Evolutionary conservation across 2,113 vertebrate species (phyloP), one percentile per base, ranked within the genome.

Genomic region (Phaethornis superciliosus): DNA sequence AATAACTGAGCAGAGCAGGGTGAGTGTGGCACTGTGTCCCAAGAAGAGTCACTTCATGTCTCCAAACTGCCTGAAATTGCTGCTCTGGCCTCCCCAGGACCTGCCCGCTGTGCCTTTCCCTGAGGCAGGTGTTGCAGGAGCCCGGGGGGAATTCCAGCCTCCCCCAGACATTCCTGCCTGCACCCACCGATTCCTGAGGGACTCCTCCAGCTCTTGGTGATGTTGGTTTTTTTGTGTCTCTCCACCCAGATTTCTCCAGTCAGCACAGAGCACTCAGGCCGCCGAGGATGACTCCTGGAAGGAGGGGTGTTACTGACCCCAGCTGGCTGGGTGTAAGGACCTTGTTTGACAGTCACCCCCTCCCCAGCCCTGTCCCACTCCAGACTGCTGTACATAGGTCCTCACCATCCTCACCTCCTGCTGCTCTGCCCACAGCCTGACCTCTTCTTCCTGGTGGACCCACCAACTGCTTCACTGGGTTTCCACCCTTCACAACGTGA

Each of bases 301-400:
- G 97, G 99, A 99, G 1, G 98, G 99, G 65, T 99, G 99, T 88
- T 99, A 99, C 97, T 99, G 84, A 88, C 92, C 97, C 97, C 97
- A 98, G 97, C 97, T 94, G 98, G 97, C 97, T 98, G 98, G 97
- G 97, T 33, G 11, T 19, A 12, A 28, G 76, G 75, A 69, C 6
- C 1, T 23, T n/a, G 23, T 20, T 59, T 35, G 37, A 40, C 33
- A 63, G 12, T 0, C n/a, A n/a, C 2, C 18, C 67, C 32, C 18
- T 28, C 28, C 3, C 42, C 60, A 62, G 79, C 9, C 18, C 78
- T 74, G 12, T 37, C 19, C 8, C 68, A 6, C 35, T 56, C 59
- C 76, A 71, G 59, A 32, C 76, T 55, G 54, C 6, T 77, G 85
- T 94, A 40, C 22, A 68, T 77, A 89, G 68, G 17, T 77, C 81